These are phyloP conservation scores for Zophobas atratus DNA, from an alignment of 1,140 invertebrate genomes.

Conservation along the genomic window DNA sequence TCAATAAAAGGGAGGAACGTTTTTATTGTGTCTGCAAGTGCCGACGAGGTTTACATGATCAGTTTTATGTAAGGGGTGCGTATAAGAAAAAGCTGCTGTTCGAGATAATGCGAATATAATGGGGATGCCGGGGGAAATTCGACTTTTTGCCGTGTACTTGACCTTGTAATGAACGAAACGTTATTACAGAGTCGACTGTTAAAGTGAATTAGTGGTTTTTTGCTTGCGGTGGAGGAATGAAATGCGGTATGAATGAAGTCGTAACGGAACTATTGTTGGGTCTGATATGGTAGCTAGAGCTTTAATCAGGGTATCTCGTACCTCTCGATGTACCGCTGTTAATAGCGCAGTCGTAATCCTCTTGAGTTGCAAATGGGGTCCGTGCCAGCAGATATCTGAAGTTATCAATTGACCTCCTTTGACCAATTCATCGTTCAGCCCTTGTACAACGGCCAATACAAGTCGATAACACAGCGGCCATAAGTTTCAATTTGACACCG, in stretches of 20 bases:
- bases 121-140: not conserved
- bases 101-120: conserved; percentile 2
- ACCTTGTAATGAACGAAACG: not conserved
- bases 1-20: not conserved
- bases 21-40: conserved; percentile 1
- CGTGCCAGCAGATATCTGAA: no score
- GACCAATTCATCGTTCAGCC: no score
- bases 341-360: no score
- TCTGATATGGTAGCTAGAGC: no score
- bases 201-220: not conserved
- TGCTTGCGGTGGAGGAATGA: not conserved
- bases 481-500: not conserved
- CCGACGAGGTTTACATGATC: conserved; percentile 1
- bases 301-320: no score
- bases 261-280: not conserved
- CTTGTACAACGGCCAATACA: not conserved
- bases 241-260: not conserved
- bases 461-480: not conserved
- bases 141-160: not conserved
- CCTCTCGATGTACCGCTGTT: no score
- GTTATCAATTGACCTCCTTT: no score
- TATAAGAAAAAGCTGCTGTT: not conserved
- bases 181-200: not conserved
- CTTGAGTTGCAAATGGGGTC: no score
- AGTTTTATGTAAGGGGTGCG: not conserved